Evolutionary conservation across 35 echinoderm and acorn worm genomes (phyloP).

Genomic region (Ophioderma brevispina): DNA sequence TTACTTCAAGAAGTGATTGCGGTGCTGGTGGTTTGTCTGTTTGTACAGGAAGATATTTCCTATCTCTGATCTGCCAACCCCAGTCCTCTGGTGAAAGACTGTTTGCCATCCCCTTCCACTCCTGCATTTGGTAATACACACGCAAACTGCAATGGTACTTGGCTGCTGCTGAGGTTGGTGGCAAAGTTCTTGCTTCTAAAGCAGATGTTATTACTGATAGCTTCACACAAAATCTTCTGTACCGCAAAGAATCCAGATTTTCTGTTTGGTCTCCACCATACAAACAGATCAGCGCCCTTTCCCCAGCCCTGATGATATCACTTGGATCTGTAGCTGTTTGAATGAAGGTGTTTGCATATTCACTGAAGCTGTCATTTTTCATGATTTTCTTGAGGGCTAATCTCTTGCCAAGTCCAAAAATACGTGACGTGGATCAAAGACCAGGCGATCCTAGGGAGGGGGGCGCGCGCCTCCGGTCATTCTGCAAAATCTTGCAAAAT

Average conservation of each 20-base stretch:
- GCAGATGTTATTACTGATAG: background rate
- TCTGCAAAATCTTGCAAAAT: too few species aligned
- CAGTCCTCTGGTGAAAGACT: constrained; percentile 32
- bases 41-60: constrained; percentile 12
- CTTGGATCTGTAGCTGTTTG: background rate
- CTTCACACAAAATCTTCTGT: background rate
- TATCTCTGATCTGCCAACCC: constrained; percentile 28
- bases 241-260: background rate
- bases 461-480: too few species aligned
- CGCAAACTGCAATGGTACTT: constrained; percentile 60
- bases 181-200: background rate
- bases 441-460: too few species aligned
- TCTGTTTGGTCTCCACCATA: constrained; percentile 17
- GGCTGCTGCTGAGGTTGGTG: constrained; percentile 58
- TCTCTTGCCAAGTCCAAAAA: too few species aligned
- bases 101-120: constrained; percentile 29
- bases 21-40: constrained; percentile 35
- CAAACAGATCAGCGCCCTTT: constrained; percentile 4
- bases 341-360: too few species aligned
- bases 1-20: background rate
- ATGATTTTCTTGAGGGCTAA: too few species aligned
- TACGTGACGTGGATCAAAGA: too few species aligned
- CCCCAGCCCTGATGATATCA: constrained; percentile 1
- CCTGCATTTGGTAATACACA: constrained; percentile 21
- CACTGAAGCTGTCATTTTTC: too few species aligned